Conservation (phyloP, 2,888 invertebrate genomes). For the Drosophila stalkeri region DNA sequence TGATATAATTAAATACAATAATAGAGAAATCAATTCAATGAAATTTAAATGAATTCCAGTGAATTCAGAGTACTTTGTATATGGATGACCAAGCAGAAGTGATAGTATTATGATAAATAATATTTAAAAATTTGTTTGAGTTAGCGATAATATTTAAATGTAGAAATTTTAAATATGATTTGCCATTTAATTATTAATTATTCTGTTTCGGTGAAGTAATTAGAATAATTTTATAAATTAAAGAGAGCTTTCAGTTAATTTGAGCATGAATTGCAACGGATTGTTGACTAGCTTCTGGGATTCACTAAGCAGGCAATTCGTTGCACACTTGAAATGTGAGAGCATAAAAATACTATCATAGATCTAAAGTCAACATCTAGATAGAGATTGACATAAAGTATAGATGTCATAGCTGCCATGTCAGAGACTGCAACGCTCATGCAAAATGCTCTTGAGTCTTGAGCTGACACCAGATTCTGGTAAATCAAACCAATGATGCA, state of each 20-base stretch:
- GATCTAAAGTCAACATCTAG: not conserved
- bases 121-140: not conserved
- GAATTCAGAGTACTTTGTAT: not conserved
- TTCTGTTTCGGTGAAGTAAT: fast-evolving
- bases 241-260: not conserved
- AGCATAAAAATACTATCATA: not conserved
- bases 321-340: fast-evolving
- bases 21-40: not conserved
- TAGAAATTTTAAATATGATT: fast-evolving
- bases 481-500: not conserved
- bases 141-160: not conserved
- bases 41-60: not conserved
- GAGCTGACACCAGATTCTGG: too few relatives aligned
- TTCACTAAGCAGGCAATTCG: too few relatives aligned
- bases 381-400: not conserved
- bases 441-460: not conserved
- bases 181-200: not conserved
- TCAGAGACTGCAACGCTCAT: not conserved
- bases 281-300: not conserved
- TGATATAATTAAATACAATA: not conserved
- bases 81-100: not conserved
- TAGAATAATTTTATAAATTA: not conserved
- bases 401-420: not conserved
- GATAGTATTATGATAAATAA: fast-evolving
- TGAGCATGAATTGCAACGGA: not conserved